Evolutionary conservation across 2,888 invertebrate genomes (phyloP), one percentile per base, ranked within the genome.

Genomic region (Hypsopygia costalis): DNA sequence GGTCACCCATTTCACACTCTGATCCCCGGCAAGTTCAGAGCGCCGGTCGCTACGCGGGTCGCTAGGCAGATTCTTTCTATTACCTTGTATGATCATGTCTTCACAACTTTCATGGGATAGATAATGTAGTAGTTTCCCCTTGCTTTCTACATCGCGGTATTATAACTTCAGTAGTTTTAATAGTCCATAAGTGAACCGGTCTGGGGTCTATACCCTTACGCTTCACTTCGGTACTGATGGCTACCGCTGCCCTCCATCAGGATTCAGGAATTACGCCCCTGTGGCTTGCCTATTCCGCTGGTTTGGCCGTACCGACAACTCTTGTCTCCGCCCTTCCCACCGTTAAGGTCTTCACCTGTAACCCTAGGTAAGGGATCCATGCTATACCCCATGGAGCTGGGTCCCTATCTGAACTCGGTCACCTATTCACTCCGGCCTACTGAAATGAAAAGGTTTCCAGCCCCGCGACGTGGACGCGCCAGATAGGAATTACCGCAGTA

Each of bases 11-110:
- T 27, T 27, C 27, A 6, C 27, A 33, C 22, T 10, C 11, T 27
- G 10, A 44, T 16, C 11, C 44, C 44, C 25, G 40, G 40, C 11
- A 41, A 34, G 35, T 33, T 36, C 36, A 37, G 40, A 11, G 41
- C 37, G 21, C 38, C 39, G 28, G 37, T 39, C 42, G 27, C 27
- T 27, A 6, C 27, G 27, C 27, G 27, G 29, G 29, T 36, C 10
- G 36, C 29, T 16, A 36, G 7, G 11, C 36, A 27, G 4, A 16
- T 16, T 16, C 16, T 3, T 16, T 16, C 4, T 4, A 16, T 16
- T 16, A 16, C 16, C 4, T 2, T 16, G 16, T 16, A 16, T 2
- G 16, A 3, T 16, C 16, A 16, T n/a, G n/a, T 16, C 16, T 16
- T 16, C 16, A 16, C 16, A 16, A 16, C 16, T 16, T 16, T 16